phyloP scores from a whole-genome alignment of 2,888 invertebrate species.

The Unio pictorum region DNA sequence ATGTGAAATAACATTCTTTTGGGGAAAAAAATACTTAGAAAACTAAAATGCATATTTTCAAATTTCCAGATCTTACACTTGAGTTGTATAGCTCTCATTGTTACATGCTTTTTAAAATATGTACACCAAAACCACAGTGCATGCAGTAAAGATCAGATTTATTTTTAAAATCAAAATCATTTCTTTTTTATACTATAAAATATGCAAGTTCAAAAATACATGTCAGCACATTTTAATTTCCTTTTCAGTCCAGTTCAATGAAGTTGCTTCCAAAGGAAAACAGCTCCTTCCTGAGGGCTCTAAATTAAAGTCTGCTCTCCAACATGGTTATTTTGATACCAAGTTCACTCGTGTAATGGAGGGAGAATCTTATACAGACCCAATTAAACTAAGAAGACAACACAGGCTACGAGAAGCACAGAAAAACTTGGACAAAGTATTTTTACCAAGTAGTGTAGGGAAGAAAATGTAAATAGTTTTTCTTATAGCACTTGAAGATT shows the following conservation, averaged over 20 bases:
- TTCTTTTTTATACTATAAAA: background rate
- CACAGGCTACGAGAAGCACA: conserved; percentile 62
- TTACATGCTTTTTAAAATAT: no score
- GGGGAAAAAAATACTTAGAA: no score
- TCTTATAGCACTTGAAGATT: background rate
- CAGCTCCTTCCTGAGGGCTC: conserved; percentile 68
- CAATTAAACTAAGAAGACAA: conserved; percentile 65
- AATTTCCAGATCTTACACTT: no score
- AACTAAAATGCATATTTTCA: no score
- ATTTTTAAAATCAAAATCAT: no score
- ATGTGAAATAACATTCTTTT: no score
- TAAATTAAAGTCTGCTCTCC: conserved; percentile 65
- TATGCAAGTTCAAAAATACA: background rate
- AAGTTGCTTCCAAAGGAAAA: conserved; percentile 67
- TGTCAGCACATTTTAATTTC: background rate
- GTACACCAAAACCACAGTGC: no score
- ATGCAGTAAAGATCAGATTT: no score
- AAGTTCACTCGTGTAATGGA: conserved; percentile 68
- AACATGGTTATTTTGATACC: conserved; percentile 69
- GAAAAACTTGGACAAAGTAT: conserved; percentile 70
- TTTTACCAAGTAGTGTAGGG: conserved; percentile 68
- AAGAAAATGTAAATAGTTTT: conserved; percentile 64
- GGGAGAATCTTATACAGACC: conserved; percentile 69
- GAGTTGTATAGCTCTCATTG: no score
- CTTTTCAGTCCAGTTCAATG: conserved; percentile 66